Base-by-base conservation (phyloP, 2,797 vertebrate species). In the Spinibarbus caldwelli region DNA sequence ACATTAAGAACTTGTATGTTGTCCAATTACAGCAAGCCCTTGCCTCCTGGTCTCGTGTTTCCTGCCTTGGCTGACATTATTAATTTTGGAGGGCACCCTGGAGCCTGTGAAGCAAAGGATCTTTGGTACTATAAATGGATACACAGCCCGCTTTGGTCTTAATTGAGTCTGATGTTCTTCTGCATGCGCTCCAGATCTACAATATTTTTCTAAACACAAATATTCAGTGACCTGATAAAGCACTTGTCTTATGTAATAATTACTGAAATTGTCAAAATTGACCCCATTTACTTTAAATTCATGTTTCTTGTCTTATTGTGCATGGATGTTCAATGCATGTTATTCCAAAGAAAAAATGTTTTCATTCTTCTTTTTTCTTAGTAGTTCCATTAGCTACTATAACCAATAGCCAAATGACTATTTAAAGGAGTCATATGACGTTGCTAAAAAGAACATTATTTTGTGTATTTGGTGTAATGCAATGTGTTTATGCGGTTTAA, bases 131-230 rank as follows among this genome's bases (percentile, higher is more conserved):
- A 72, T 54, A 68, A 57, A 70, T 72, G 47, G 26, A 70, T 57
- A 29, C 49, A 21, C 45, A 38, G 47, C 6, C 11, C 1, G 34
- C 72, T n/a, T 78, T 71, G 57, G 57, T 66, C 26, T 52, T 80
- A 62, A 85, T 80, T 79, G 68, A 72, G 54, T 79, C 66, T 66
- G 54, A 72, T 79, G 57, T 14, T 78, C 52, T n/a, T 14, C 52
- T 45, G 36, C 64, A n/a, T 67, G 38, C 26, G 12, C 41, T 70
- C 67, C 45, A 77, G 6, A 54, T 15, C 77, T 36, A 78, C 38
- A 49, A 38, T 64, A 36, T 26, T 72, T 49, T 15, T 8, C 54
- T 10, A 21, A 59, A 9, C 71, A 64, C 38, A 76, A 49, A 34
- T 82, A 70, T 23, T 57, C 71, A 54, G 54, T 66, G 79, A 29